These are phyloP conservation scores for Drosophila sp. DNA, from an alignment of 1,140 invertebrate species.

Conservation along the genomic window DNA sequence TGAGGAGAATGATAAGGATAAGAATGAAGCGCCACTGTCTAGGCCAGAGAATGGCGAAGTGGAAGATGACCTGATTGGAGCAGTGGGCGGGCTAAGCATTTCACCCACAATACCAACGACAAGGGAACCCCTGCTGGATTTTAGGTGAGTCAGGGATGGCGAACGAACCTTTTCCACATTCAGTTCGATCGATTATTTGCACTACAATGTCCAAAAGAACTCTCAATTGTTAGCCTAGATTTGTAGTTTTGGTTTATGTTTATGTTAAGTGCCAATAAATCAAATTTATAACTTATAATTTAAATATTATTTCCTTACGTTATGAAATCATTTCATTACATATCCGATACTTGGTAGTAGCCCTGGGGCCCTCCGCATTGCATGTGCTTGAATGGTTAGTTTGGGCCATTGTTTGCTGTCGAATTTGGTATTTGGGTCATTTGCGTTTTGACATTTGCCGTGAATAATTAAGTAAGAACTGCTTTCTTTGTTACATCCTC, in stretches of 20 bases:
- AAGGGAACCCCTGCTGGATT: slow-evolving; percentile 54
- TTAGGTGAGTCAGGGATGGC: slow-evolving; percentile 41
- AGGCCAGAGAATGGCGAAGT: slow-evolving; percentile 48
- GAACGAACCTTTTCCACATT: background rate
- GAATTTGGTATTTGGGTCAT: slow-evolving; percentile 52
- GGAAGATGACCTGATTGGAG: slow-evolving; percentile 58
- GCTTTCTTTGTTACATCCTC: slow-evolving; percentile 15
- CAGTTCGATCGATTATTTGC: background rate
- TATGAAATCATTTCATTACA: slow-evolving; percentile 14
- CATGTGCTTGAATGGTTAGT: slow-evolving; percentile 60
- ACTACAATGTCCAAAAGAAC: background rate
- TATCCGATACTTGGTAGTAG: background rate
- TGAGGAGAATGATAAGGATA: slow-evolving; percentile 16
- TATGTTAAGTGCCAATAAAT: background rate
- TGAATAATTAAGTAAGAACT: slow-evolving; percentile 62
- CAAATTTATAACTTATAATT: slow-evolving; percentile 1
- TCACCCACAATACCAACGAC: slow-evolving; percentile 28
- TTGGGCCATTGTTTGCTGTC: slow-evolving; percentile 50
- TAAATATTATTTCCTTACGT: slow-evolving; percentile 10
- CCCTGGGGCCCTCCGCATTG: slow-evolving; percentile 30
- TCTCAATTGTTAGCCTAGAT: background rate
- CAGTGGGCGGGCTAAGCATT: slow-evolving; percentile 52
- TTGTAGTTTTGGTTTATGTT: background rate
- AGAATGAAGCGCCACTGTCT: slow-evolving; percentile 44
- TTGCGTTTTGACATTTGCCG: slow-evolving; percentile 57